A percentile compares a stretch with the other conserved stretches of the same genome.
These are phyloP conservation scores for Drosophila rubida DNA, from an alignment of 2,888 invertebrate genomes.

Conservation along the genomic window DNA sequence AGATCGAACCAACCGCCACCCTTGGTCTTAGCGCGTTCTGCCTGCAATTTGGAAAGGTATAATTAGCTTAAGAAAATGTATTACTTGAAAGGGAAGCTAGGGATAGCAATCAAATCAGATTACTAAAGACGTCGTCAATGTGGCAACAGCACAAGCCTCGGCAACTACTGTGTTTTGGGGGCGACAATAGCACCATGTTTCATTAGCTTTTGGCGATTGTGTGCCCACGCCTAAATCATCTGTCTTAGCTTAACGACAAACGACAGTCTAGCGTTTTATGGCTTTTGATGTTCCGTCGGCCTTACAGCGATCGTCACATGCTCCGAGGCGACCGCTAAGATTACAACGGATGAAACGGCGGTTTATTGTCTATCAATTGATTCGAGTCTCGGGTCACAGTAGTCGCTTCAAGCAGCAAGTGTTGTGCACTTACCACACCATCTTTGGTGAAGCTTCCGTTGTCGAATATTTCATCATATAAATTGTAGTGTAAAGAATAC, in stretches of 20 bases:
- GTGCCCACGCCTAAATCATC: conserved; percentile 72
- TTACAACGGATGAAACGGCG: conserved; percentile 84
- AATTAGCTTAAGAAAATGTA: background rate
- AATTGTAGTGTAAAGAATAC: background rate
- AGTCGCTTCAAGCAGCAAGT: conserved; percentile 68
- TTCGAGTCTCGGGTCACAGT: conserved; percentile 76
- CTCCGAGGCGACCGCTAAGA: conserved; percentile 82
- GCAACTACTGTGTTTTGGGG: conserved; percentile 42
- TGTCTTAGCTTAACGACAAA: conserved; percentile 48
- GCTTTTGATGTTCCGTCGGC: conserved; percentile 82
- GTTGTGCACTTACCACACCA: conserved; percentile 57
- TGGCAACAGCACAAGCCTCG: conserved; percentile 65
- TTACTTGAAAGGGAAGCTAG: background rate
- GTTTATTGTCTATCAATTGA: conserved; percentile 33
- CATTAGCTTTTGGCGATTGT: conserved; percentile 49
- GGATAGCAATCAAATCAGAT: conserved; percentile 76
- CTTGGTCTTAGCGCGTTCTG: conserved; percentile 91
- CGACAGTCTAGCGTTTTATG: conserved; percentile 75
- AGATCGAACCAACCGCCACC: conserved; percentile 96
- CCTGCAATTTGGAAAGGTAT: conserved; percentile 84
- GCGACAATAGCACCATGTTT: conserved; percentile 57
- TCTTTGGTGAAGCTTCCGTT: conserved; percentile 73
- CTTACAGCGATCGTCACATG: conserved; percentile 82
- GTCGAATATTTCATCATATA: conserved; percentile 85
- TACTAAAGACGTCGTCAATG: conserved; percentile 85